phyloP scores from a whole-genome alignment of 2,888 invertebrate genomes.

The Venustoraphidia nigricollis region DNA sequence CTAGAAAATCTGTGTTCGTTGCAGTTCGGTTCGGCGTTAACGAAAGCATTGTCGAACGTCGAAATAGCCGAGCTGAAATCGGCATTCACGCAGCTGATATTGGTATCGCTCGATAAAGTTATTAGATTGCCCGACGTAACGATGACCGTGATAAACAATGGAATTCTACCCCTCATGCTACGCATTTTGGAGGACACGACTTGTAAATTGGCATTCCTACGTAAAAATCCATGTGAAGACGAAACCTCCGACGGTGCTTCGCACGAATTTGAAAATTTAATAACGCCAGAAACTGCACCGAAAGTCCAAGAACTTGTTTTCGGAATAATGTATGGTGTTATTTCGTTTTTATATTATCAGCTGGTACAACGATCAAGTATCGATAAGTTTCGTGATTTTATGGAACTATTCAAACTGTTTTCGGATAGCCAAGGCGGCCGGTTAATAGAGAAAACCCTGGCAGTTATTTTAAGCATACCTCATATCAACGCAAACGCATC shows the following conservation, averaged over 20 bases:
- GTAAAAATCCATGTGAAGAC: constrained; percentile 4
- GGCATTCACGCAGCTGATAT: constrained; percentile 37
- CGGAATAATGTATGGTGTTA: constrained; percentile 39
- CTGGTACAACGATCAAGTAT: constrained; percentile 36
- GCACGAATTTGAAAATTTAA: constrained; percentile 1
- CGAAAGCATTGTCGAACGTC: constrained; percentile 20
- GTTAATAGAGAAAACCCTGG: constrained; percentile 36
- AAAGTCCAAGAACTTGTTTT: constrained; percentile 41
- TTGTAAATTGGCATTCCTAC: constrained; percentile 19
- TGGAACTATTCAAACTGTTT: constrained; percentile 41
- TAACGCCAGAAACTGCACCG: constrained; percentile 26
- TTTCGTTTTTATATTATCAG: constrained; percentile 41
- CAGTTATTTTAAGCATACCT: constrained; percentile 36
- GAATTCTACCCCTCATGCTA: constrained; percentile 43
- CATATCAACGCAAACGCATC: constrained; percentile 25
- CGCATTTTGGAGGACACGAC: constrained; percentile 39
- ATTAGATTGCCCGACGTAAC: constrained; percentile 34
- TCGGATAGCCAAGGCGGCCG: constrained; percentile 41
- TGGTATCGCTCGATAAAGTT: constrained; percentile 39
- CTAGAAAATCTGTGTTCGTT: constrained; percentile 41
- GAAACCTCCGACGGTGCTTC: neutral
- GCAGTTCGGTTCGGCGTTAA: constrained; percentile 37
- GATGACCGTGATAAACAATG: constrained; percentile 40
- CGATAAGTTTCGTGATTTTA: constrained; percentile 37
- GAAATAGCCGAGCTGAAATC: constrained; percentile 36